Evolutionary conservation across 30 jellyfish, hydroid and myxozoan genomes (phyloP).

Genomic region (Cassiopea andromeda): DNA sequence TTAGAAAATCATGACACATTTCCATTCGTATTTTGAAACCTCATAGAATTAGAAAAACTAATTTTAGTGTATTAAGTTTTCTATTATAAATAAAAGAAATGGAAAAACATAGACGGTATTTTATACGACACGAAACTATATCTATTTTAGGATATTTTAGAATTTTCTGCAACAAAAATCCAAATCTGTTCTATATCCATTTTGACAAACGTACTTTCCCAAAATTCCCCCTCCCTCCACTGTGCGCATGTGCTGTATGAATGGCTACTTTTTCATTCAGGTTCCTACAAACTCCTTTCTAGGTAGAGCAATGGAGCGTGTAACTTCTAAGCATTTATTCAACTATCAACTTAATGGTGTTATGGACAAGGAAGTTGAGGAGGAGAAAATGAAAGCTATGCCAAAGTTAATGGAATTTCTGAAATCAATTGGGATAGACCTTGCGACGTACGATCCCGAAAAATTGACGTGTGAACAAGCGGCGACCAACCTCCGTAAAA

Average conservation of each 20-base stretch:
- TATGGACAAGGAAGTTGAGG: constrained; percentile 10
- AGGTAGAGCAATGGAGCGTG: constrained; percentile 15
- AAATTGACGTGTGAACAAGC: background rate
- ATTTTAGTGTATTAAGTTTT: too few species aligned
- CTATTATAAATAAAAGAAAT: too few species aligned
- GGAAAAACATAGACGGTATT: too few species aligned
- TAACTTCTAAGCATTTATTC: constrained; percentile 40
- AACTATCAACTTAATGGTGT: constrained; percentile 15
- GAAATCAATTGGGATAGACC: background rate
- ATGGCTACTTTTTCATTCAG: background rate
- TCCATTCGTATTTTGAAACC: too few species aligned
- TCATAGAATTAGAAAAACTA: too few species aligned
- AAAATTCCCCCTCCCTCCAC: background rate
- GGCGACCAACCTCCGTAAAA: background rate
- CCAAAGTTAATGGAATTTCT: background rate
- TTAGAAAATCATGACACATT: too few species aligned
- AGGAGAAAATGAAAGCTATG: background rate
- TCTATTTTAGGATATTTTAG: too few species aligned
- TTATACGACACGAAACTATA: too few species aligned
- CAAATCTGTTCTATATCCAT: too few species aligned
- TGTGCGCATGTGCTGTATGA: background rate
- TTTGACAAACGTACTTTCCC: too few species aligned
- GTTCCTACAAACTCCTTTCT: background rate
- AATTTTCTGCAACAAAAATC: too few species aligned
- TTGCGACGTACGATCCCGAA: background rate